Percentiles rank a stretch among this genome's conserved stretches.
phyloP scores from a whole-genome alignment of 2,797 vertebrate genomes.

The Crypturellus tataupa region DNA sequence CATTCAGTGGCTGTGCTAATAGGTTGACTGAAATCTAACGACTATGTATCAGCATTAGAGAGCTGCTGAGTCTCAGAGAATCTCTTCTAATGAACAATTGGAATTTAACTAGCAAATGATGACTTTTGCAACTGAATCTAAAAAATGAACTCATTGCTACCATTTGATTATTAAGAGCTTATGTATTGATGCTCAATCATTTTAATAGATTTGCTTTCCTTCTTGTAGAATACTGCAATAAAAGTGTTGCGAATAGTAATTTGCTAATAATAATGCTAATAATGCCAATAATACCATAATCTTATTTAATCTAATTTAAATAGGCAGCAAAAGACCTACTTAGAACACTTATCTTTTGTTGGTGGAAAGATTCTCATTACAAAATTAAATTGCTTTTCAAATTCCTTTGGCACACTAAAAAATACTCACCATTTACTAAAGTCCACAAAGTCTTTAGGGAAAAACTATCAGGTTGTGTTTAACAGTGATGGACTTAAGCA shows the following conservation, averaged over 20 bases:
- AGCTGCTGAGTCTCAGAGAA: conserved; percentile 36
- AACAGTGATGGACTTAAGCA: neutral
- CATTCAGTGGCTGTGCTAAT: neutral
- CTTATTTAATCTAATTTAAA: conserved; percentile 70
- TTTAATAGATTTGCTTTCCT: conserved; percentile 39
- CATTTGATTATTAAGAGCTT: conserved; percentile 42
- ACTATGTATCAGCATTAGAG: conserved; percentile 37
- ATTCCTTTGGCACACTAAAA: conserved; percentile 46
- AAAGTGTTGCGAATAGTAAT: conserved; percentile 48
- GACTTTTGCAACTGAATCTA: conserved; percentile 43
- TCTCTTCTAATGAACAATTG: conserved; percentile 50
- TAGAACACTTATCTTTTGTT: conserved; percentile 52
- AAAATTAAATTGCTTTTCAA: conserved; percentile 54
- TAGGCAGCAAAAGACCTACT: conserved; percentile 26
- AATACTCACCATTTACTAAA: conserved; percentile 16
- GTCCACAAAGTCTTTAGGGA: conserved; percentile 41
- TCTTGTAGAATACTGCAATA: conserved; percentile 27
- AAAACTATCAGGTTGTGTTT: neutral
- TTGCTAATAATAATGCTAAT: conserved; percentile 64
- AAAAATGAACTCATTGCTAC: conserved; percentile 58
- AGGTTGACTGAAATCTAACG: conserved; percentile 16
- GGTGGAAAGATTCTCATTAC: conserved; percentile 40
- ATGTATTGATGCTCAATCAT: conserved; percentile 55
- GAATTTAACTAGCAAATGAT: conserved; percentile 29
- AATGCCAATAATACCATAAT: conserved; percentile 63